Evolutionary conservation across 2,888 invertebrate genomes (phyloP).

Genomic region (Platycheirus albimanus): DNA sequence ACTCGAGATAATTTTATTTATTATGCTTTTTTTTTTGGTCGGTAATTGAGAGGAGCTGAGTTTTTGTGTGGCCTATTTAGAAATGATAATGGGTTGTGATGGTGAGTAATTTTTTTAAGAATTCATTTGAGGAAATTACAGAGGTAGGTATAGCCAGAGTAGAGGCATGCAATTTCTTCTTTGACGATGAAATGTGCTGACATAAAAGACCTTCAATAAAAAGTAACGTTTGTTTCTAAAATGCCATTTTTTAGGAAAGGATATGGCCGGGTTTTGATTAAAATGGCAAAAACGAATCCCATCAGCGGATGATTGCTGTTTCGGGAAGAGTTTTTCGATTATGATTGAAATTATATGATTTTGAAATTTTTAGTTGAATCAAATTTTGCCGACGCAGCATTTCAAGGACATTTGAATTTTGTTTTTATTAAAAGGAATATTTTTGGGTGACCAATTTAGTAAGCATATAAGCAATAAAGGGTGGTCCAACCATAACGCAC

Average conservation of each 20-base stretch:
- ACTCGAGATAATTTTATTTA: slow-evolving; percentile 72
- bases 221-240: slow-evolving; percentile 35
- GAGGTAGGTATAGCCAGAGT: not conserved
- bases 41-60: slow-evolving; percentile 63
- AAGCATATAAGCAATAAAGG: no score
- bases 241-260: not conserved
- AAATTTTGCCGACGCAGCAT: no score
- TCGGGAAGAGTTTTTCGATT: not conserved
- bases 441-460: no score
- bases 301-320: not conserved
- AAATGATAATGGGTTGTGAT: slow-evolving; percentile 65
- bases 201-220: slow-evolving; percentile 57
- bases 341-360: not conserved
- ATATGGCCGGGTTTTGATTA: slow-evolving; percentile 4
- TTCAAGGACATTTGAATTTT: no score
- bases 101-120: slow-evolving; percentile 61
- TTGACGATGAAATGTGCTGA: slow-evolving; percentile 48
- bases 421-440: no score
- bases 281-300: not conserved
- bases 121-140: slow-evolving; percentile 64
- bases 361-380: not conserved
- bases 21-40: slow-evolving; percentile 34
- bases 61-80: slow-evolving; percentile 47
- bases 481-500: no score
- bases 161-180: slow-evolving; percentile 62